Conservation (phyloP, 2,797 vertebrate genomes). For the Australoheros facetus region DNA sequence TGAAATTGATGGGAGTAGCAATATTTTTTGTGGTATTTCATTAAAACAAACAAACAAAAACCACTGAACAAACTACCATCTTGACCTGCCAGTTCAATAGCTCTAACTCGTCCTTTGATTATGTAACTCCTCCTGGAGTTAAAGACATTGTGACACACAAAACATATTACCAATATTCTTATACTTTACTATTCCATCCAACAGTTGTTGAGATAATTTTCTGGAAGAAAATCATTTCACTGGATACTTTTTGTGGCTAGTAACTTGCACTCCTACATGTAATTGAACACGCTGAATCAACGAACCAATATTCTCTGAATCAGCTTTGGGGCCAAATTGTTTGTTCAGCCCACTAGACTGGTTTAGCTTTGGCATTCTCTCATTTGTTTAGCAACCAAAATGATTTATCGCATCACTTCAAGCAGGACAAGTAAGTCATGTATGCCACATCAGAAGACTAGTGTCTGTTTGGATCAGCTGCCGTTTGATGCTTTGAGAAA, state of each 20-base stretch:
- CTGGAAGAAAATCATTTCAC: no score
- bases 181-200: not conserved
- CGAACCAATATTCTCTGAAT: not conserved
- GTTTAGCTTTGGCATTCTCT: not conserved
- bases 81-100: not conserved
- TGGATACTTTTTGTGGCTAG: not conserved
- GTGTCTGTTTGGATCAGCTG: not conserved
- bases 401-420: not conserved
- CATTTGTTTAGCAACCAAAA: not conserved
- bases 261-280: not conserved
- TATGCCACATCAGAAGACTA: not conserved
- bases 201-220: not conserved
- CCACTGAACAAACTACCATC: not conserved
- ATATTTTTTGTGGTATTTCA: no score
- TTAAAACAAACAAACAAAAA: no score
- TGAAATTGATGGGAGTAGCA: not conserved
- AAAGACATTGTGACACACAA: no score
- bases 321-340: not conserved
- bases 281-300: not conserved
- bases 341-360: not conserved
- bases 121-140: not conserved
- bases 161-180: not conserved
- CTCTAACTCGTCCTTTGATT: not conserved
- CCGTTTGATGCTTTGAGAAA: not conserved
- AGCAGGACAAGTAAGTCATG: conserved; percentile 8